Evolutionary conservation across 92 coral and sea anemone species (phyloP), one percentile per base, ranked within the genome.

Genomic region (Phenganax marumi): DNA sequence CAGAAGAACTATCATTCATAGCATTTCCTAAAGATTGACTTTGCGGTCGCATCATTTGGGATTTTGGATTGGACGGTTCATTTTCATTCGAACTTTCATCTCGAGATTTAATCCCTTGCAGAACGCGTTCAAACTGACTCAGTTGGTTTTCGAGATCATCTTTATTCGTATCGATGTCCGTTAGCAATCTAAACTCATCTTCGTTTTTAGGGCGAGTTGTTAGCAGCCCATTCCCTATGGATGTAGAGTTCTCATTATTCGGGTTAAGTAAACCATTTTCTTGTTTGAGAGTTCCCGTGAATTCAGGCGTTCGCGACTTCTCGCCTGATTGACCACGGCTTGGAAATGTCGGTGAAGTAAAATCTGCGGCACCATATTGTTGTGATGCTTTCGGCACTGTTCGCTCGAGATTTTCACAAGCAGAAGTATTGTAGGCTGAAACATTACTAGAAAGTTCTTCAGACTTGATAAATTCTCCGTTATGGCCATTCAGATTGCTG

Each of bases 301-400:
- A 78, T 57, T 78, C 83, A 39, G 56, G 39, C 26, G 83, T 48
- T 62, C 83, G 47, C 8, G 83, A 61, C 21, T 61, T 78, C 53
- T 78, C 83, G 83, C 83, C 57, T 78, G 83, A 18, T 62, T 78
- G 83, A 50, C 73, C 73, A 78, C 73, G 83, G 58, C 68, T 78
- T 54, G 68, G 55, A 54, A 77, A 77, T 57, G 81, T 23, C 55
- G 73, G 54, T 49, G 83, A 56, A 61, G 83, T 58, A 60, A 61
- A 78, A 46, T 78, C 58, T 62, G 18, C 83, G 48, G 50, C 72
- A 62, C 43, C 47, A 66, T 60, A 78, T 47, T 47, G 72, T 50
- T 78, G 83, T 22, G 72, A 48, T 61, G 53, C 83, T 78, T 72
- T 39, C 60, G 77, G 12, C 23, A 51, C 60, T 23, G 73, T 78